These are phyloP conservation scores for Leptobrachium ailaonicum DNA, from an alignment of 2,113 vertebrate species.

Conservation along the genomic window DNA sequence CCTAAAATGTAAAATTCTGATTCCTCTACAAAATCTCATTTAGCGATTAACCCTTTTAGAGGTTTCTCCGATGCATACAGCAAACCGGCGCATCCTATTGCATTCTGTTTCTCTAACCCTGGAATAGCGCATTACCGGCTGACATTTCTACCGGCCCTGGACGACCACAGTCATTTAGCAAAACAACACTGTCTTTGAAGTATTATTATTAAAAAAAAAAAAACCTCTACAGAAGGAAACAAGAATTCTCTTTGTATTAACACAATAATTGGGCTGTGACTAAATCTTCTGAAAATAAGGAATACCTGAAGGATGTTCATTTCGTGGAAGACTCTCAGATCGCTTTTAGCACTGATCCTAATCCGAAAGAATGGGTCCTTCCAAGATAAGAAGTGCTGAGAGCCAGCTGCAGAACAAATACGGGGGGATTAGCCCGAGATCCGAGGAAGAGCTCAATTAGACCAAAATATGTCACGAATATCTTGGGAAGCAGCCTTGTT, in stretches of 20 bases:
- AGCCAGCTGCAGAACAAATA: slow-evolving; percentile 19
- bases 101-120: too few species aligned
- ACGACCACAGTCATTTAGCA: neutral
- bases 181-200: slow-evolving; percentile 6
- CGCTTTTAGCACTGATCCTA: slow-evolving; percentile 39
- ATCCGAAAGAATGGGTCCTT: slow-evolving; percentile 20
- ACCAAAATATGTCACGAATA: neutral
- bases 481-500: neutral
- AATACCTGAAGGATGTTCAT: neutral
- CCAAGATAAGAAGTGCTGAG: slow-evolving; percentile 32
- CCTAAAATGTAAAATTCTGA: too few species aligned
- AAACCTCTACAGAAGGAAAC: neutral
- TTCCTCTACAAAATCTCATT: too few species aligned
- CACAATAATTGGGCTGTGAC: neutral
- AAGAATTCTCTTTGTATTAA: slow-evolving; percentile 7
- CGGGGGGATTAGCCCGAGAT: slow-evolving; percentile 4
- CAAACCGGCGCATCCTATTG: too few species aligned
- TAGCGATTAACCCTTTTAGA: too few species aligned
- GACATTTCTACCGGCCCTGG: too few species aligned
- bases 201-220: neutral
- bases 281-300: slow-evolving; percentile 10
- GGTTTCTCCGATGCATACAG: too few species aligned
- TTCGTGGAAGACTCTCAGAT: slow-evolving; percentile 22
- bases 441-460: slow-evolving; percentile 5
- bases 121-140: too few species aligned